Conservation (phyloP, 2,888 invertebrate genomes). For the Steinernema scapterisci region DNA sequence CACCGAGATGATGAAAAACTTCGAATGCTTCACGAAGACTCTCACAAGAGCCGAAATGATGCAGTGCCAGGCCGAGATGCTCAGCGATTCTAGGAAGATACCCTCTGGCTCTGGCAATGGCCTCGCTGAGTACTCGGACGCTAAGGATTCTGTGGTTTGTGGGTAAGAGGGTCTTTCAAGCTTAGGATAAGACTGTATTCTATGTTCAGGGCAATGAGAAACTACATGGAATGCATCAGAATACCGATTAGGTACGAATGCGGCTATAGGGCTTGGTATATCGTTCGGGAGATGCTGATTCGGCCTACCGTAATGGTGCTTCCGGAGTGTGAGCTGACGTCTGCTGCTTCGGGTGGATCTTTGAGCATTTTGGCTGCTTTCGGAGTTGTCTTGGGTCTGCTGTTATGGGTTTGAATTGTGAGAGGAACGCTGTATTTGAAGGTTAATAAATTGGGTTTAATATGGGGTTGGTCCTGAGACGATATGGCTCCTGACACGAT, state of each 20-base stretch:
- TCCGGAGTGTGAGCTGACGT: conserved; percentile 53
- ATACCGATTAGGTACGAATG: conserved; percentile 61
- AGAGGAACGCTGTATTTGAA: no score
- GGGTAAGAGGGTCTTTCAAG: conserved; percentile 42
- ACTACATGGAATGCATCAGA: conserved; percentile 56
- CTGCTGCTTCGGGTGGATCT: conserved; percentile 14
- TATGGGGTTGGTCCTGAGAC: no score
- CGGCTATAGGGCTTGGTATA: conserved; percentile 57
- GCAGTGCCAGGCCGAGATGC: conserved; percentile 55
- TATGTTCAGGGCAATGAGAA: conserved; percentile 54
- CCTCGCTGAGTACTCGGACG: conserved; percentile 9
- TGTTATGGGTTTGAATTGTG: no score
- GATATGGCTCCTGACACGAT: no score
- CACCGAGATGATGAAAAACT: conserved; percentile 56
- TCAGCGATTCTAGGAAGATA: conserved; percentile 51
- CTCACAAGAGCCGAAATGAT: conserved; percentile 60
- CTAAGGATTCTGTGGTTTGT: conserved; percentile 50
- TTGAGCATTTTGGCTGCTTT: no score
- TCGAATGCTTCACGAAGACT: conserved; percentile 58
- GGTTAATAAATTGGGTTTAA: no score
- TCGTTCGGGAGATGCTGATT: conserved; percentile 52
- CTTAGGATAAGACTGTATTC: not conserved
- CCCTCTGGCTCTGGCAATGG: conserved; percentile 38
- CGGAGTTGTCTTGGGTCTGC: no score
- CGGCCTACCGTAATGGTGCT: conserved; percentile 51